These are phyloP conservation scores for Embidobia sp. DNA, from an alignment of 2,888 invertebrate genomes.

Conservation along the genomic window DNA sequence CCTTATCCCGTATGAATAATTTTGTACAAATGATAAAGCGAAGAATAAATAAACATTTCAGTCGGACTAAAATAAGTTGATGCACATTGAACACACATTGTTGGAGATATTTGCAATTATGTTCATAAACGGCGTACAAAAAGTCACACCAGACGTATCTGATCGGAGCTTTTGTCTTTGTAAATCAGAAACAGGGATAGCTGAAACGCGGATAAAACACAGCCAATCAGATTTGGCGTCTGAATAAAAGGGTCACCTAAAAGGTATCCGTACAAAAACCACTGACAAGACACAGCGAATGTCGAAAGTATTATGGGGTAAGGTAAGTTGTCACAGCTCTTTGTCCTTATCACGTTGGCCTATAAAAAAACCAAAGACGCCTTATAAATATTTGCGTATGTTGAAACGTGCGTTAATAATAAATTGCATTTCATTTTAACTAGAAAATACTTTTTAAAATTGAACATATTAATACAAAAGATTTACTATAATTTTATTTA, in stretches of 20 bases:
- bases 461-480: no score
- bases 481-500: no score
- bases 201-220: constrained; percentile 88
- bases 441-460: no score
- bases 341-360: constrained; percentile 89
- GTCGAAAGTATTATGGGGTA: constrained; percentile 93
- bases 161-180: constrained; percentile 82
- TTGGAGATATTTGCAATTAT: constrained; percentile 18
- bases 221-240: constrained; percentile 91
- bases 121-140: constrained; percentile 1
- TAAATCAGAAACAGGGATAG: constrained; percentile 89
- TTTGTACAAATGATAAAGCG: no score
- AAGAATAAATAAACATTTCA: constrained; percentile 15
- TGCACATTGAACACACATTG: constrained; percentile 8
- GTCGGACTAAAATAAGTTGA: constrained; percentile 7
- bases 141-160: constrained; percentile 72
- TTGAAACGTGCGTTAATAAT: no score
- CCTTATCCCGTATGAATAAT: no score
- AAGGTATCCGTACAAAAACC: constrained; percentile 92
- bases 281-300: constrained; percentile 90
- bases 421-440: no score
- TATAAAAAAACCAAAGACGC: constrained; percentile 71
- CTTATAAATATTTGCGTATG: constrained; percentile 1
- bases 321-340: constrained; percentile 92
- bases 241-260: constrained; percentile 90